Percentiles rank a stretch among this genome's conserved stretches.
phyloP scores from a whole-genome alignment of 2,888 invertebrate genomes.

The Ptilodon capucinus region DNA sequence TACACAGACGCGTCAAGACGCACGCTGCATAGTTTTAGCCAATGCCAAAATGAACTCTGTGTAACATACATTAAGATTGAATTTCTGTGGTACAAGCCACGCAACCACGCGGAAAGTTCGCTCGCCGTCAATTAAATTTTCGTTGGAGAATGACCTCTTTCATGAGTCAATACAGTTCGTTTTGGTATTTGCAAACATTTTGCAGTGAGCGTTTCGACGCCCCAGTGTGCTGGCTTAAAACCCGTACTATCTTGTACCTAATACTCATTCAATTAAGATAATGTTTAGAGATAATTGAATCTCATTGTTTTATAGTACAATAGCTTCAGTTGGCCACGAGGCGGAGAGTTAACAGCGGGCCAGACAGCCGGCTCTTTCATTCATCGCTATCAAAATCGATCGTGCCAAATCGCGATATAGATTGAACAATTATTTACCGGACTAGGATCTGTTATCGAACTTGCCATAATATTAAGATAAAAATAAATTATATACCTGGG shows the following conservation, averaged over 20 bases:
- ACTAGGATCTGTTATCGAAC: conserved; percentile 21
- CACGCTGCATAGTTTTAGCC: no score
- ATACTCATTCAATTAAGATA: conserved; percentile 32
- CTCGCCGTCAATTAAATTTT: no score
- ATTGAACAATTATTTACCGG: conserved; percentile 29
- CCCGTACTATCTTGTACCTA: background rate
- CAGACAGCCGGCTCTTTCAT: conserved; percentile 18
- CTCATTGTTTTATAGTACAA: conserved; percentile 12
- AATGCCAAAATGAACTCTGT: no score
- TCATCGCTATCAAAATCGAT: conserved; percentile 8
- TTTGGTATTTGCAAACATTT: no score
- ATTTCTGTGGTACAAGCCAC: no score
- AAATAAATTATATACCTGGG: conserved; percentile 27
- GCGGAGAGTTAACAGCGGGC: conserved; percentile 15
- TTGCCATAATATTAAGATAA: conserved; percentile 7
- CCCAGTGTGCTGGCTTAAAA: no score
- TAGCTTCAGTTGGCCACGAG: conserved; percentile 25
- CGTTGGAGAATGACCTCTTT: no score
- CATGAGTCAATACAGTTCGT: no score
- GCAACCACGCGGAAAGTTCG: no score
- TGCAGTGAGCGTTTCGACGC: no score
- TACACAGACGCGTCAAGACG: no score
- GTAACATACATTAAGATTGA: no score
- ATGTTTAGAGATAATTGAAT: conserved; percentile 20
- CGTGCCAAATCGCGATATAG: conserved; percentile 15